These are phyloP conservation scores for Ceryle rudis DNA, from an alignment of 2,797 vertebrate genomes.

Conservation along the genomic window DNA sequence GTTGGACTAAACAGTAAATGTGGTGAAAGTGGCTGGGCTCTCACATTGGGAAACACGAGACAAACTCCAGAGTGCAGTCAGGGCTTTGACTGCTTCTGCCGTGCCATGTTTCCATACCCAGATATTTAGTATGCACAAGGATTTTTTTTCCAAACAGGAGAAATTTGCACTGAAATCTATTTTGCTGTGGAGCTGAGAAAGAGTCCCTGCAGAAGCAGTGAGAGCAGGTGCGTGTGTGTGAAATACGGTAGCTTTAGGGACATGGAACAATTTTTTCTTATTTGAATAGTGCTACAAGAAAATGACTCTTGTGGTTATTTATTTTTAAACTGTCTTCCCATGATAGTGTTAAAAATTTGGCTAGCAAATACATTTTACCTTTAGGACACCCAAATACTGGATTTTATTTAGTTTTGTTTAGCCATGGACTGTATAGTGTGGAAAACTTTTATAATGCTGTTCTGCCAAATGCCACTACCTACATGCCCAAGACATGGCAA, in stretches of 20 bases:
- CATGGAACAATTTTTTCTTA: neutral
- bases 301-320: neutral
- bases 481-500: neutral
- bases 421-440: neutral
- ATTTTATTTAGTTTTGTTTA: conserved; percentile 3
- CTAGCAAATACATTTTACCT: neutral
- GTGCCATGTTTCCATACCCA: neutral
- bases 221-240: fast-evolving
- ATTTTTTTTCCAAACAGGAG: neutral
- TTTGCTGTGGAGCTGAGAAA: neutral
- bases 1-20: neutral
- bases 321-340: neutral
- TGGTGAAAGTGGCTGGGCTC: neutral
- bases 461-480: neutral
- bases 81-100: neutral
- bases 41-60: neutral
- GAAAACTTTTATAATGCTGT: neutral
- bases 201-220: neutral
- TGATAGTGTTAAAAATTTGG: neutral
- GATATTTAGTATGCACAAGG: neutral
- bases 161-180: neutral
- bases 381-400: neutral
- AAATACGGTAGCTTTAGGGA: neutral
- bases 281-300: neutral
- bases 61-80: neutral